Evolutionary conservation across 2,797 vertebrate genomes (phyloP).

Genomic region (Spea hammondii): DNA sequence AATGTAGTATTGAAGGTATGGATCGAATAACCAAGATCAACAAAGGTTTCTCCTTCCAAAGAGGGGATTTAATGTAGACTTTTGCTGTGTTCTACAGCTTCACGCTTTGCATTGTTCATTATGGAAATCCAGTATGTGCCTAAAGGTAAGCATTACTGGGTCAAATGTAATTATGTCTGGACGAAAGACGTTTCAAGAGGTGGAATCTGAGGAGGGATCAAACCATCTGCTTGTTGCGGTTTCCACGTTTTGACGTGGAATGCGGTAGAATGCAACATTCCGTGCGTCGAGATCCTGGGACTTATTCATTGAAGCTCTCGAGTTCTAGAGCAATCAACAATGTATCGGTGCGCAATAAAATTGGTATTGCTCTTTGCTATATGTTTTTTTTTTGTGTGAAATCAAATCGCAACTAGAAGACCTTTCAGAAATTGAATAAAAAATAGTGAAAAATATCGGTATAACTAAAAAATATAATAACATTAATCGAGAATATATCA

Average conservation of each 20-base stretch:
- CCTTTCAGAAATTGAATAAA: too few relatives aligned
- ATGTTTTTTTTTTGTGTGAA: neutral
- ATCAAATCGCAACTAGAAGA: too few relatives aligned
- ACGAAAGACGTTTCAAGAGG: conserved; percentile 33
- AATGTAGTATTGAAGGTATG: conserved; percentile 46
- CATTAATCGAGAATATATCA: too few relatives aligned
- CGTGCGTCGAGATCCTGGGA: too few relatives aligned
- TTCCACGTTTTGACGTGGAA: too few relatives aligned
- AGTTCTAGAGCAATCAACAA: too few relatives aligned
- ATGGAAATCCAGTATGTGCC: conserved; percentile 43
- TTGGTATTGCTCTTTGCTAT: too few relatives aligned
- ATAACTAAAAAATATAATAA: too few relatives aligned
- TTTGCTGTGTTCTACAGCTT: conserved; percentile 31
- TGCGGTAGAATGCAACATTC: too few relatives aligned
- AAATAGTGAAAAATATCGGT: too few relatives aligned
- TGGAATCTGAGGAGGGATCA: conserved; percentile 26
- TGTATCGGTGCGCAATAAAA: too few relatives aligned
- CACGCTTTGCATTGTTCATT: conserved; percentile 43
- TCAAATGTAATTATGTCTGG: conserved; percentile 48
- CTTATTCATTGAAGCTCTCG: too few relatives aligned
- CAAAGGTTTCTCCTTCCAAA: conserved; percentile 46
- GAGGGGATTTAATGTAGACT: conserved; percentile 33
- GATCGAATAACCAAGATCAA: conserved; percentile 58
- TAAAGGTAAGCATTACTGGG: conserved; percentile 17
- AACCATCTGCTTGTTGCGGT: neutral